These are phyloP conservation scores for Diarsia mendica DNA, from an alignment of 2,888 invertebrate genomes.

Conservation along the genomic window DNA sequence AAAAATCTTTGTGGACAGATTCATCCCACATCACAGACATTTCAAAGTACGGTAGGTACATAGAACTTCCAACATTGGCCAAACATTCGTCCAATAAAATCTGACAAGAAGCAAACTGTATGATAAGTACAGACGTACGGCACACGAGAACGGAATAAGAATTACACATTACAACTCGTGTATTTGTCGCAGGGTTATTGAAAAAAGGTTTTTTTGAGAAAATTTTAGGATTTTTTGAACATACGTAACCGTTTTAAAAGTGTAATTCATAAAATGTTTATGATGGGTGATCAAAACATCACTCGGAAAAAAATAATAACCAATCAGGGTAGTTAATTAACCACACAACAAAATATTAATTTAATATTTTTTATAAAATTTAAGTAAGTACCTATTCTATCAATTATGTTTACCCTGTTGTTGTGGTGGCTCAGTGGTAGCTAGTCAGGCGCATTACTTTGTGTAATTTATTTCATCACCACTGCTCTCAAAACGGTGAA, in stretches of 20 bases:
- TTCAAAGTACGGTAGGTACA: constrained; percentile 26
- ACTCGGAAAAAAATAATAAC: no score
- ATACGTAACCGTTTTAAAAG: background rate
- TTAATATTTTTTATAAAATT: no score
- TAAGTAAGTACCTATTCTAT: no score
- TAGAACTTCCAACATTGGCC: constrained; percentile 41
- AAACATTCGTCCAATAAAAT: constrained; percentile 48
- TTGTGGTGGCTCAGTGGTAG: no score
- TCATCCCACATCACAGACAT: constrained; percentile 29
- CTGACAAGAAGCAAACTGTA: constrained; percentile 53
- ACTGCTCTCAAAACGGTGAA: no score
- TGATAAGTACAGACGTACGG: constrained; percentile 57
- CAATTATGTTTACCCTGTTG: no score
- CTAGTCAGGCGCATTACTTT: no score
- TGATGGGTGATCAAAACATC: background rate
- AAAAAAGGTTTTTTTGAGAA: background rate
- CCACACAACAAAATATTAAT: no score
- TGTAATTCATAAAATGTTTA: background rate
- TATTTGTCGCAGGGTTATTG: background rate
- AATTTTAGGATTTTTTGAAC: background rate
- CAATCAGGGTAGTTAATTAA: no score
- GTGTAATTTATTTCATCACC: no score
- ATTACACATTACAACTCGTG: constrained; percentile 62
- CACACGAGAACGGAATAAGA: constrained; percentile 62
- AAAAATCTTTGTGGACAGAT: constrained; percentile 11